Conservation (phyloP, 2,888 invertebrate genomes). For the Encarsia formosa region DNA sequence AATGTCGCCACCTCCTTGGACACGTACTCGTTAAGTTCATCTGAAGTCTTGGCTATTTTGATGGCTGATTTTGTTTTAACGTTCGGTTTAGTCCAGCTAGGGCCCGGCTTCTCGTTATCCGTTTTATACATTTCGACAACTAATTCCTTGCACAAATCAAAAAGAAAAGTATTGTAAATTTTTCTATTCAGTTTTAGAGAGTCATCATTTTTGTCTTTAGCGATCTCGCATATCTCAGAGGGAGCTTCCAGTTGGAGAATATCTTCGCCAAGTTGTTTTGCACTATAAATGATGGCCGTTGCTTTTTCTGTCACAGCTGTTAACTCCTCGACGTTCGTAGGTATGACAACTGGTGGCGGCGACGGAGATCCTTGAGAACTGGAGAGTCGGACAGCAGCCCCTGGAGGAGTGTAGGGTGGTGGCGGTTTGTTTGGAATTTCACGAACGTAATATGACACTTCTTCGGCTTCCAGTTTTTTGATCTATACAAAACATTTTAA, state of each 20-base stretch:
- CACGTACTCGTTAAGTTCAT: slow-evolving; percentile 54
- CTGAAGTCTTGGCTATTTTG: slow-evolving; percentile 53
- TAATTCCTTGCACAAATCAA: slow-evolving; percentile 62
- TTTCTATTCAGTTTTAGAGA: slow-evolving; percentile 39
- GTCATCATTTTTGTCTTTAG: slow-evolving; percentile 39
- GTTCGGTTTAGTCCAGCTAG: slow-evolving; percentile 55
- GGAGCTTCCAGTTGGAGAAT: slow-evolving; percentile 43
- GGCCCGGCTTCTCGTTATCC: slow-evolving; percentile 50
- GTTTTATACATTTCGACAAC: slow-evolving; percentile 55
- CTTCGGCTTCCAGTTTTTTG: slow-evolving; percentile 58
- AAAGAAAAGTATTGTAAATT: slow-evolving; percentile 58
- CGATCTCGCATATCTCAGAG: slow-evolving; percentile 40
- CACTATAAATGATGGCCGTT: slow-evolving; percentile 51
- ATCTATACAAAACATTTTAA: too few relatives aligned
- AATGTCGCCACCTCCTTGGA: slow-evolving; percentile 55
- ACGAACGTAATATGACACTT: slow-evolving; percentile 58
- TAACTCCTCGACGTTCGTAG: slow-evolving; percentile 52
- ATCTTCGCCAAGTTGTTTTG: slow-evolving; percentile 45
- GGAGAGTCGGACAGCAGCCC: slow-evolving; percentile 36
- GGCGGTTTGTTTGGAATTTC: slow-evolving; percentile 74
- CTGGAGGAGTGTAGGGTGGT: slow-evolving; percentile 69
- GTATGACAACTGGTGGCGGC: slow-evolving; percentile 47
- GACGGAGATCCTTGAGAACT: slow-evolving; percentile 44
- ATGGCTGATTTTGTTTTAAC: slow-evolving; percentile 49
- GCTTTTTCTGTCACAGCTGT: slow-evolving; percentile 52